These are phyloP conservation scores for Lagothrix lagotricha DNA, from an alignment of 2,797 vertebrate genomes.

Conservation along the genomic window DNA sequence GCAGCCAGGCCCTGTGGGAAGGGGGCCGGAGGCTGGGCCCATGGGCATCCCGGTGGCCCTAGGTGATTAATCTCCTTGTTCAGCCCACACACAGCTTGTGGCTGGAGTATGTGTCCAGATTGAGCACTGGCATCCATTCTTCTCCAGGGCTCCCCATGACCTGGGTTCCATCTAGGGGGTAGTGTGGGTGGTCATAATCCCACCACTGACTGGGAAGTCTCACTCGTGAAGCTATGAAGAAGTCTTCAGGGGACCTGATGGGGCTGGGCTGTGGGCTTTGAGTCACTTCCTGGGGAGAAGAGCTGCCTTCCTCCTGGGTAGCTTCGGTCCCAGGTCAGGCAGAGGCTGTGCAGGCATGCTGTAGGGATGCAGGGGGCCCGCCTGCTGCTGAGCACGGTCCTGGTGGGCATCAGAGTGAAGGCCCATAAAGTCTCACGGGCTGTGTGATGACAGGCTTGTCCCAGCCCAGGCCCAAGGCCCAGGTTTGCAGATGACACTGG, in stretches of 20 bases:
- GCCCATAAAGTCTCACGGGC: not conserved
- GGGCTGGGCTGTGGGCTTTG: not conserved
- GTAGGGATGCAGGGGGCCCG: not conserved
- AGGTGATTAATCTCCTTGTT: not conserved
- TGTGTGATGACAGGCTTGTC: not conserved
- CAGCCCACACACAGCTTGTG: not conserved
- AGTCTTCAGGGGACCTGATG: not conserved
- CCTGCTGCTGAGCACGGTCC: not conserved
- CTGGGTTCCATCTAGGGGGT: not conserved
- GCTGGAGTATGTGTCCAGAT: not conserved
- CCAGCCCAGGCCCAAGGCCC: not conserved
- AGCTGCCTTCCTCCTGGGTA: not conserved
- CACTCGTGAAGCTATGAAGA: not conserved
- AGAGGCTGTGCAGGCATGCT: not conserved
- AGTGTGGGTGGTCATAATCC: too few species aligned
- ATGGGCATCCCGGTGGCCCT: not conserved
- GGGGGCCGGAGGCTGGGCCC: not conserved
- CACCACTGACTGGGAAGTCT: not conserved
- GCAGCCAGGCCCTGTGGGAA: not conserved
- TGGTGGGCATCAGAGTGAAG: not conserved
- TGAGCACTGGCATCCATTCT: accelerated
- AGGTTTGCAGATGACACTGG: accelerated
- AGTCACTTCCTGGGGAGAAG: not conserved
- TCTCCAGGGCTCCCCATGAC: not conserved
- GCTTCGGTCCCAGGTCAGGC: not conserved